Base-by-base conservation (phyloP, 2,113 vertebrate species). In the Equus quagga region DNA sequence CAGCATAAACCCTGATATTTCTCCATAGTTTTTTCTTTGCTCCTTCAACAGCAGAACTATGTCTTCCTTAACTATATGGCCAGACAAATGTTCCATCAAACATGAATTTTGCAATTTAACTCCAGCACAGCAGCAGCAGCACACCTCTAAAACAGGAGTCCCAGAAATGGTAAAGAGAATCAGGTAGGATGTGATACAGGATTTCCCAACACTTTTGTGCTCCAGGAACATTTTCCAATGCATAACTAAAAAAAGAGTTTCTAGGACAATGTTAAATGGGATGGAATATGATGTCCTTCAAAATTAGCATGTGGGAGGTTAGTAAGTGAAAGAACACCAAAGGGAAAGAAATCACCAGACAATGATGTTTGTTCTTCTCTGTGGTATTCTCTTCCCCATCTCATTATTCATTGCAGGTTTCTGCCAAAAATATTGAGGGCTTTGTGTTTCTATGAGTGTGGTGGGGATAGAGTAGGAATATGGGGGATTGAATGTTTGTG, bases 151-250 rank as follows among this genome's bases (percentile, higher is more conserved):
- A 69, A 54, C 9, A 33, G 19, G 72, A 62, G 41, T 60, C 33
- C 79, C 54, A n/a, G n/a, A 46, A 69, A 80, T 6, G 15, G 21
- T 12, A 23, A 41, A 60, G 12, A 51, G 19, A 84, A 41, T 12
- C 36, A 72, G 23, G 13, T 1, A n/a, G 3, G 0, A 12, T 36
- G 11, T 3, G 12, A 18, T 2, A 60, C 2, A 15, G 26, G 46
- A 24, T 18, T 94, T 75, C 51, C 49, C 24, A 62, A 14, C 1
- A 2, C 12, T 69, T 69, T 54, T 70, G 4, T 75, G 26, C 4
- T 60, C 17, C 24, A 85, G 62, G 44, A 75, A 70, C 1, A 36
- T 65, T 91, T 84, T 64, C 13, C 17, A 94, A 1, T 87, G 44
- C 8, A 64, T 81, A 23, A 67, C 6, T 51, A 78, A 65, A 36